Percentiles rank a stretch among this genome's conserved stretches.
phyloP scores from a whole-genome alignment of 2,797 vertebrate species.

The Xiphorhynchus erythropygius region DNA sequence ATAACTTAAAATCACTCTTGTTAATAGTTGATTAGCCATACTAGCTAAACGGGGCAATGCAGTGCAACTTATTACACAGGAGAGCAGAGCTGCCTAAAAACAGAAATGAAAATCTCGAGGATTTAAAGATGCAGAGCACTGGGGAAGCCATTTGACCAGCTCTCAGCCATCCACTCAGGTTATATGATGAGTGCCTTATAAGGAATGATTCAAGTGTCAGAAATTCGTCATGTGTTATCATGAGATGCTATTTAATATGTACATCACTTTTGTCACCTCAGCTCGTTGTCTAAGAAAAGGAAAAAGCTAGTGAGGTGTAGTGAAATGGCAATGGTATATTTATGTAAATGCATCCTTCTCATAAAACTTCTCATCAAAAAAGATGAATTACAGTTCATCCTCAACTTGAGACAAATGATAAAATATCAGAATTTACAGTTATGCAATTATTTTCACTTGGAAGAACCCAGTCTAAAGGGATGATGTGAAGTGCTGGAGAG shows the following conservation, averaged over 20 bases:
- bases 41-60: not conserved
- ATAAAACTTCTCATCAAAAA: not conserved
- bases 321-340: not conserved
- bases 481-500: not conserved
- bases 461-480: not conserved
- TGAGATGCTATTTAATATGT: not conserved
- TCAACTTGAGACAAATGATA: not conserved
- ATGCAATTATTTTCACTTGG: not conserved
- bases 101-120: not conserved
- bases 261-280: not conserved
- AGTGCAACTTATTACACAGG: not conserved
- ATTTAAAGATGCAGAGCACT: not conserved
- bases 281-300: not conserved
- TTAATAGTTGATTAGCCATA: conserved; percentile 12
- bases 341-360: not conserved
- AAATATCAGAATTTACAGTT: not conserved
- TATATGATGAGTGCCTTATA: not conserved
- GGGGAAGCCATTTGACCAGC: not conserved
- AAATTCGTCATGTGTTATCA: not conserved
- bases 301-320: not conserved
- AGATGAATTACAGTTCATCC: not conserved
- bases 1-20: not conserved
- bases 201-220: not conserved
- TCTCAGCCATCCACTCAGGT: not conserved
- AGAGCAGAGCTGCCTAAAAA: not conserved